phyloP scores from a whole-genome alignment of 2,888 invertebrate species.

The Empis livida region DNA sequence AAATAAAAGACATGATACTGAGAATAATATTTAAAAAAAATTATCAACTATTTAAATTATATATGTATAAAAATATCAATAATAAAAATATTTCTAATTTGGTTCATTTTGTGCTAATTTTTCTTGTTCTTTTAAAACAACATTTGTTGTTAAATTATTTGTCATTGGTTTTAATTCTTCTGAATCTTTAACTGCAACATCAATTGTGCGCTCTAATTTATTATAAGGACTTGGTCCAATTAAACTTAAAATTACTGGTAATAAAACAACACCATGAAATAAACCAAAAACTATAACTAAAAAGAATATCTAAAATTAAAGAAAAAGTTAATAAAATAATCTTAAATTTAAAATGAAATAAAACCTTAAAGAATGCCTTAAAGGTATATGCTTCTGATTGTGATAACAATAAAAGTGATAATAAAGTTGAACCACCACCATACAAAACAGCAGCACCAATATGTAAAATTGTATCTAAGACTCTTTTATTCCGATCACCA shows the following conservation, averaged over 20 bases:
- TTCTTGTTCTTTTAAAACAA: too few relatives aligned
- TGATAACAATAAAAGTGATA: conserved; percentile 56
- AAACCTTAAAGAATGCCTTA: conserved; percentile 54
- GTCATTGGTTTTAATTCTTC: too few relatives aligned
- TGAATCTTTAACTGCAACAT: too few relatives aligned
- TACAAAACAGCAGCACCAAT: conserved; percentile 66
- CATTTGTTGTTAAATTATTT: too few relatives aligned
- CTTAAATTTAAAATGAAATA: background rate
- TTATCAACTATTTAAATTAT: too few relatives aligned
- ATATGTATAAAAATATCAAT: too few relatives aligned
- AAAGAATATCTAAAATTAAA: conserved; percentile 55
- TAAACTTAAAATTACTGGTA: conserved; percentile 61
- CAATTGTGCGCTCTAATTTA: background rate
- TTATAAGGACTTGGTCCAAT: conserved; percentile 50
- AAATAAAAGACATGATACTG: too few relatives aligned
- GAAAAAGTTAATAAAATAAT: background rate
- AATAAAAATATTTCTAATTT: too few relatives aligned
- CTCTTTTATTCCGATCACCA: conserved; percentile 43
- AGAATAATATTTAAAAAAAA: too few relatives aligned
- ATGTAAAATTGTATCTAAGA: conserved; percentile 50
- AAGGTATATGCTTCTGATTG: conserved; percentile 65
- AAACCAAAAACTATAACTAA: conserved; percentile 65
- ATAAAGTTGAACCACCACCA: conserved; percentile 64
- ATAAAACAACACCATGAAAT: conserved; percentile 60
- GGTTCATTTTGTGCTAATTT: too few relatives aligned